A percentile compares a stretch with the other conserved stretches of the same genome.
These are phyloP conservation scores for Onychorhynchus coronatus DNA, from an alignment of 2,113 vertebrate genomes.

Conservation along the genomic window DNA sequence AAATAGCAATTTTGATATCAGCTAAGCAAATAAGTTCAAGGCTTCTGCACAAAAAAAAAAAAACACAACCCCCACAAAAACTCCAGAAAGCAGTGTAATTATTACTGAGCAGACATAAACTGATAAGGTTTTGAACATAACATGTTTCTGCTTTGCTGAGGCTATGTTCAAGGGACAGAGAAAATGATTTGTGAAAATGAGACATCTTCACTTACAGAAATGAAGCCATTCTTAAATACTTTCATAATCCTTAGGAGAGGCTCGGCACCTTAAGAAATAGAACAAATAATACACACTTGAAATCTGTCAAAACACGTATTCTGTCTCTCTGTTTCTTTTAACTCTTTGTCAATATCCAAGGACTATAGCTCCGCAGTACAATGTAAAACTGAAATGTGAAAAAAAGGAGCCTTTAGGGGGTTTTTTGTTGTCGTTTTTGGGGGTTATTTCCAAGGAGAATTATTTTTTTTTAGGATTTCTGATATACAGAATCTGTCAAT, in stretches of 20 bases:
- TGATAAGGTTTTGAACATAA: not conserved
- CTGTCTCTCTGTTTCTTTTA: not conserved
- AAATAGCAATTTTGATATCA: not conserved
- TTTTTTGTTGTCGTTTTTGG: not conserved
- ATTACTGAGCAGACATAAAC: not conserved
- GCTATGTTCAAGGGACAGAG: not conserved
- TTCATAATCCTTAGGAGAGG: not conserved
- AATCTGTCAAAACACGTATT: not conserved
- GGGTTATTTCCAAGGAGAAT: not conserved
- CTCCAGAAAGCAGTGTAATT: not conserved
- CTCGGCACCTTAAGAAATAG: not conserved
- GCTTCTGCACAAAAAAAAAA: not conserved
- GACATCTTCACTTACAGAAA: not conserved
- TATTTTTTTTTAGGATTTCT: not conserved
- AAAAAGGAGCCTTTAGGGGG: not conserved
- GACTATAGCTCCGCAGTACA: not conserved
- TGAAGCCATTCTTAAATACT: not conserved
- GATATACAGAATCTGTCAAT: not conserved
- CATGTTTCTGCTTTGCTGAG: not conserved
- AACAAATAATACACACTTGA: not conserved
- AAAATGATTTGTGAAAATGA: not conserved
- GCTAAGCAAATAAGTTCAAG: not conserved
- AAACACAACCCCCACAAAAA: accelerated
- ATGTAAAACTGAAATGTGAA: not conserved
- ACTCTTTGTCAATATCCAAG: not conserved